Base-by-base conservation (phyloP, 2,797 vertebrate species). In the Spinus olivaceus region DNA sequence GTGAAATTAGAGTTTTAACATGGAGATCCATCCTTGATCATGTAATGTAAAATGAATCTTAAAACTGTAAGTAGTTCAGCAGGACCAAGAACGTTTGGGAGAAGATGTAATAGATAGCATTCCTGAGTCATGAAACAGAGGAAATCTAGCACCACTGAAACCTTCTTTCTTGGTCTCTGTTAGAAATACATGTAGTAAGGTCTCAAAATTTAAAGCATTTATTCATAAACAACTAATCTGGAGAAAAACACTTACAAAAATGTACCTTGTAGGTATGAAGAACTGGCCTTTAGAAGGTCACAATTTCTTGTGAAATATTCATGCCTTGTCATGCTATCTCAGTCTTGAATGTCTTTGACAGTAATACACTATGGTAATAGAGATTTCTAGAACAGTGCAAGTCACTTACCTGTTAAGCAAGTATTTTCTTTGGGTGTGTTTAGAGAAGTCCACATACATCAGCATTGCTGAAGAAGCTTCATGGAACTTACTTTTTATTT, bases 141-240 rank as follows among this genome's bases (percentile, higher is more conserved):
- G n/a, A 56, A 53, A 35, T 49, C 17, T 41, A 49, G 2, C 8
- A 49, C 28, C 18, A 41, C 3, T 59, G 15, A 67, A 76, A 56
- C 5, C 4, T 49, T 37, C 4, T 42, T 74, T 71, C 30, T 54
- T 74, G 25, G 7, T 76, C 12, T 50, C 18, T 56, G 9, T 4
- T 33, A 28, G 14, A 80, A 69, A 80, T 20, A 83, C 23, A 46
- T 22, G 3, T 15, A 56, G 3, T 47, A 67, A 51, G 13, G 2
- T 54, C 13, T 50, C 0, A 0, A 46, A 4, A 1, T 72, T 33
- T 67, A 32, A 80, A 67, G 3, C n/a, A 33, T 35, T 32, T 79
- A 14, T 71, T 35, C 7, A 35, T 41, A 67, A 11, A 20, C 14
- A 11, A 10, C 9, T 63, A 50, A 59, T 59, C 32, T n/a, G 33